Evolutionary conservation across 2,888 invertebrate genomes (phyloP), one percentile per base, ranked within the genome.

Genomic region (Pilophorus perplexus): DNA sequence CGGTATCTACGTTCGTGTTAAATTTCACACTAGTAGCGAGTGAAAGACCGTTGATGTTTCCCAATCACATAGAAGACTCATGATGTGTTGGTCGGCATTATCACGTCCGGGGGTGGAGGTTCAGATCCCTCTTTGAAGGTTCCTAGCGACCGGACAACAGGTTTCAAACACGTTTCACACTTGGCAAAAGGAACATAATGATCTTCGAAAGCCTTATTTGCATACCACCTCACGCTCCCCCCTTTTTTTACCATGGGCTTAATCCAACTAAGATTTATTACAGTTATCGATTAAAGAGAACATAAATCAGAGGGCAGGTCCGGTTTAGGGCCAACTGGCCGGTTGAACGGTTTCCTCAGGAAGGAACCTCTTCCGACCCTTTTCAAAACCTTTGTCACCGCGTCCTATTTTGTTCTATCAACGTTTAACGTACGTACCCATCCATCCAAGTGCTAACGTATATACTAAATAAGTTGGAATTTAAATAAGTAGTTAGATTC

Each of bases 201-300:
- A 65, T 65, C 64, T 65, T 54, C 42, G 54, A 38, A 64, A 52
- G 54, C 64, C 42, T 27, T 8, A 65, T 52, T 65, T 65, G 52
- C 64, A 52, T 54, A 52, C 42, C 23, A 37, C 46, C 62, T 46
- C 62, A 44, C 14, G 22, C 27, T 40, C 48, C 64, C 64, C 46
- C 25, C 16, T 14, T 37, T 42, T 27, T 33, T 46, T 46, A 14
- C 48, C 62, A 28, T 33, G 27, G 50, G 25, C 27, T 42, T 62
- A 62, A 62, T 65, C 64, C 64, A 65, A 65, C 64, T 65, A 65
- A 65, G 64, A 65, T 65, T 65, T 65, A 65, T 65, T 65, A 54
- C 64, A 65, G 64, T 52, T 65, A 65, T 65, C 64, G 64, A 65
- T 65, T 65, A 54, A 65, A 52, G 54, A 23, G 44, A 16, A 65